phyloP scores from a whole-genome alignment of 2,797 vertebrate species.

The Xiphophorus birchmanni region DNA sequence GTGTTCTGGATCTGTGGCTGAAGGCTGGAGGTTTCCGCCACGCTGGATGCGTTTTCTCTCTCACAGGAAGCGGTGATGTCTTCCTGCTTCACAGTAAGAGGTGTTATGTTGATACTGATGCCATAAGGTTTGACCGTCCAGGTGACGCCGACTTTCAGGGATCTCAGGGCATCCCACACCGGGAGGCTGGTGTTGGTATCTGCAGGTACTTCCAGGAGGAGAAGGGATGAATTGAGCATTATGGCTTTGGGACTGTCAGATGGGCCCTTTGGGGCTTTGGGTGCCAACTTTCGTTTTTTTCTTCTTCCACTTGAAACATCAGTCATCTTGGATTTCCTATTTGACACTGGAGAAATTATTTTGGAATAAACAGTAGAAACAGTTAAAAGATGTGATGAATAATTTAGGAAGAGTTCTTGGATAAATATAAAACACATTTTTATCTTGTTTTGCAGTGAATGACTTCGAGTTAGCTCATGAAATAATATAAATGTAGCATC shows the following conservation, averaged over 20 bases:
- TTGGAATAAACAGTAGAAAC: not conserved
- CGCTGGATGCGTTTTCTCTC: not conserved
- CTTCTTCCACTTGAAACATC: slow-evolving; percentile 1
- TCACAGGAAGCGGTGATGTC: not conserved
- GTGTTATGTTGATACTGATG: slow-evolving; percentile 48
- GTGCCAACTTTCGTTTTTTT: slow-evolving; percentile 38
- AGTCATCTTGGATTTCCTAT: slow-evolving; percentile 40
- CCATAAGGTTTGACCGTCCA: slow-evolving; percentile 64
- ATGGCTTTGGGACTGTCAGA: slow-evolving; percentile 15
- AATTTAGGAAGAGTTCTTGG: not conserved
- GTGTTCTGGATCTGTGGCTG: slow-evolving; percentile 12
- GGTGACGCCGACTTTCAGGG: slow-evolving; percentile 34
- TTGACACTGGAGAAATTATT: not conserved
- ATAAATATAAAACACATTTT: not conserved
- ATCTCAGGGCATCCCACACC: slow-evolving; percentile 60
- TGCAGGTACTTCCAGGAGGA: slow-evolving; percentile 55
- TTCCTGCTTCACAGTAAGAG: not conserved
- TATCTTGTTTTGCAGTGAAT: not conserved
- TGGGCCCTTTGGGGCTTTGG: not conserved
- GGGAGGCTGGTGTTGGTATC: slow-evolving; percentile 54
- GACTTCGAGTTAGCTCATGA: not conserved
- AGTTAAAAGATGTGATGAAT: not conserved
- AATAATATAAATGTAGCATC: not conserved
- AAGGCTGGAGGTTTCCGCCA: not conserved
- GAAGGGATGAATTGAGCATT: slow-evolving; percentile 20